Percentiles rank a stretch among this genome's conserved stretches.
Evolutionary conservation across 2,888 invertebrate genomes (phyloP).

Genomic region (Euproctis similis): DNA sequence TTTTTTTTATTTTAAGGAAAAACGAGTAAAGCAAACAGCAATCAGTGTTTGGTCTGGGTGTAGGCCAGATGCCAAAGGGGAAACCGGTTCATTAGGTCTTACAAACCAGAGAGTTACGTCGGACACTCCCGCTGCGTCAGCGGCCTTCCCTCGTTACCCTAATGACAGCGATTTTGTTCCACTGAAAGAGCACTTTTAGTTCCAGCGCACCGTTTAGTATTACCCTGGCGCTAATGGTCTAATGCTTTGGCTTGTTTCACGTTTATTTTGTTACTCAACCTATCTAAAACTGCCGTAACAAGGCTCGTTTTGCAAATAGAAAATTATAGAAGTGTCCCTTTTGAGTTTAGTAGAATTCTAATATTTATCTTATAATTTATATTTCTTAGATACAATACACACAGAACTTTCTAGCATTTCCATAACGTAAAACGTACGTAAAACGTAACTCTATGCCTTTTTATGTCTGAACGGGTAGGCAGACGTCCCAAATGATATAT

Average conservation of each 20-base stretch:
- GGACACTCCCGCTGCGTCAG: constrained; percentile 58
- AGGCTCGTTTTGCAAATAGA: too few relatives aligned
- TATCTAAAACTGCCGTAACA: constrained; percentile 33
- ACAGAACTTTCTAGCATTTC: too few relatives aligned
- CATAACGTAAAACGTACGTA: too few relatives aligned
- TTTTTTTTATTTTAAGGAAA: too few relatives aligned
- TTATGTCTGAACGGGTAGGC: too few relatives aligned
- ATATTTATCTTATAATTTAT: too few relatives aligned
- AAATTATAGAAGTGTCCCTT: too few relatives aligned
- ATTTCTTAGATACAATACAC: too few relatives aligned
- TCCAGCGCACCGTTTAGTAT: constrained; percentile 58
- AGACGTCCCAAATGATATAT: too few relatives aligned
- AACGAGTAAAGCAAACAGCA: too few relatives aligned
- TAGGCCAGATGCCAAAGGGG: constrained; percentile 45
- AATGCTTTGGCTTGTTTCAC: constrained; percentile 49
- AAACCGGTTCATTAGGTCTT: constrained; percentile 62
- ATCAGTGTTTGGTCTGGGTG: constrained; percentile 34
- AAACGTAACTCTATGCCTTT: too few relatives aligned
- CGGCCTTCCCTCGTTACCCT: constrained; percentile 65
- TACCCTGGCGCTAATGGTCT: constrained; percentile 61
- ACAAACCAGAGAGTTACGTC: constrained; percentile 54
- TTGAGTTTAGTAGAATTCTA: too few relatives aligned
- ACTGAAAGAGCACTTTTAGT: constrained; percentile 62
- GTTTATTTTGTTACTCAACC: constrained; percentile 53
- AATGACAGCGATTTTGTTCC: constrained; percentile 69